phyloP scores from a whole-genome alignment of 2,113 vertebrate genomes.

The Engraulis encrasicolus region DNA sequence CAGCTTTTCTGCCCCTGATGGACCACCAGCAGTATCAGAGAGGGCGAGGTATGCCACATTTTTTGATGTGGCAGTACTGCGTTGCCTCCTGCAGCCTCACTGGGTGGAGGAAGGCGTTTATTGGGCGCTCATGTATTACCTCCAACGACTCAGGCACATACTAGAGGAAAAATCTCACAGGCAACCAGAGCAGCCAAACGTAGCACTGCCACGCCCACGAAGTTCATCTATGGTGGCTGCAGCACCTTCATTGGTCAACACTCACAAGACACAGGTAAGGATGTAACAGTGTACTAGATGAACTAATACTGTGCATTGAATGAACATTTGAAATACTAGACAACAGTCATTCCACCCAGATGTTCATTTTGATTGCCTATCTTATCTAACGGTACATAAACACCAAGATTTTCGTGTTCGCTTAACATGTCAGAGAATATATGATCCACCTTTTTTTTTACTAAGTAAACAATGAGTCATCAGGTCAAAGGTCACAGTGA shows the following conservation, averaged over 20 bases:
- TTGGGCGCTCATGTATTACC: constrained; percentile 96
- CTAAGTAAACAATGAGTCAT: too few species aligned
- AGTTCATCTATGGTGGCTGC: constrained; percentile 98
- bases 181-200: constrained; percentile 79
- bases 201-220: constrained; percentile 86
- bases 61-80: constrained; percentile 95
- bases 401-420: too few species aligned
- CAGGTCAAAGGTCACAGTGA: too few species aligned
- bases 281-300: neutral
- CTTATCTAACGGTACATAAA: too few species aligned
- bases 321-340: too few species aligned
- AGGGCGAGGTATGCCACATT: constrained; percentile 93
- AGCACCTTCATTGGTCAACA: constrained; percentile 93
- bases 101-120: constrained; percentile 98
- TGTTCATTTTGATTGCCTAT: too few species aligned
- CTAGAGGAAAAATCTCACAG: constrained; percentile 94
- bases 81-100: constrained; percentile 93
- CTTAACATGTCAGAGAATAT: too few species aligned
- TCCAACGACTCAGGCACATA: constrained; percentile 92
- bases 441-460: too few species aligned
- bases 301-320: too few species aligned
- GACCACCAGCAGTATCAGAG: constrained; percentile 80
- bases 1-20: constrained; percentile 70
- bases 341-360: too few species aligned
- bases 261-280: constrained; percentile 94